Base-by-base conservation (phyloP, 2,888 invertebrate species). In the Pheosia tremula region DNA sequence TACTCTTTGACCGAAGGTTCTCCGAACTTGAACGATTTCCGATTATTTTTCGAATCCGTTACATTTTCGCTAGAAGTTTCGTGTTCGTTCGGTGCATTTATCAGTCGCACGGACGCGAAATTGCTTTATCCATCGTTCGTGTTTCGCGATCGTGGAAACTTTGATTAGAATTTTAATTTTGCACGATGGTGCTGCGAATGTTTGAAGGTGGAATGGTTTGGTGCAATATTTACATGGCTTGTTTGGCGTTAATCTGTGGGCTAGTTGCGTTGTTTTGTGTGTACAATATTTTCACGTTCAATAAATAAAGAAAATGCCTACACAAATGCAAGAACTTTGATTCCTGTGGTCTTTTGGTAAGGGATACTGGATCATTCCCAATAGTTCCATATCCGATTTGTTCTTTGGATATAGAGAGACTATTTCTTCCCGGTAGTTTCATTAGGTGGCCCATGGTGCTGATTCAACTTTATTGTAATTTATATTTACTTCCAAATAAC, bases 11-110 rank as follows among this genome's bases (percentile, higher is more conserved):
- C 57, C 43, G 49, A 62, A 62, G 66, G 60, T 62, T 59, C 68
- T 57, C 58, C 61, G 50, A 70, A 75, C 72, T 76, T 71, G 71
- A 74, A 58, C 73, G 69, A 72, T 77, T 72, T 62, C 67, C 73
- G 75, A 82, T 80, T 80, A 82, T 82, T 79, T 80, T 79, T 77
- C 77, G 72, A 78, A 79, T 75, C 61, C 38, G 62, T 69, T 70
- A 66, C 75, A 68, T 71, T 72, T 71, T 74, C 64, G 61, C 57
- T 50, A 56, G 59, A 75, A 69, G 62, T 77, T 74, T 67, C 65
- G 70, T 66, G 69, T 69, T 76, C 63, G 67, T 68, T 70, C 68
- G 68, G 72, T 71, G 72, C 73, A 74, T 69, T 75, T 68, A 66
- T 69, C 66, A 67, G 69, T 70, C 72, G 75, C 74, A 61, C 57